These are phyloP conservation scores for Tangara arthus DNA, from an alignment of 2,797 vertebrate species.

Conservation along the genomic window DNA sequence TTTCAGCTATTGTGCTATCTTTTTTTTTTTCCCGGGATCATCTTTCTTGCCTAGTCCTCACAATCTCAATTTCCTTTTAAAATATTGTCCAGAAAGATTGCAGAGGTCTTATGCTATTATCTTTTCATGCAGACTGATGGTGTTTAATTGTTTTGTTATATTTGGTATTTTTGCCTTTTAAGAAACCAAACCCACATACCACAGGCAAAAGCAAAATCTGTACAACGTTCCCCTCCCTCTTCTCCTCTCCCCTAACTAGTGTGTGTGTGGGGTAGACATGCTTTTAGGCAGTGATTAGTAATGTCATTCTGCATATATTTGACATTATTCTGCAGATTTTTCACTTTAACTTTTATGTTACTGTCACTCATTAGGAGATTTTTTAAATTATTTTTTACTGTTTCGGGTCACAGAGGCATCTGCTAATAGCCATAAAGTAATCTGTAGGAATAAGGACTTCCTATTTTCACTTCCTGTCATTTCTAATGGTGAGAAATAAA, in stretches of 20 bases:
- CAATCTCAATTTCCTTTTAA: conserved; percentile 2
- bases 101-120: neutral
- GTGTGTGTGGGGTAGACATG: neutral
- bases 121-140: neutral
- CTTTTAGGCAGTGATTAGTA: conserved; percentile 11
- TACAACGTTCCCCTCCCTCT: accelerated
- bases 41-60: neutral
- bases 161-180: neutral
- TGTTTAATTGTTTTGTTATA: neutral
- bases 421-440: conserved; percentile 37
- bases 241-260: neutral
- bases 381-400: conserved; percentile 20
- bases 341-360: conserved; percentile 36
- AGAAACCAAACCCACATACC: neutral
- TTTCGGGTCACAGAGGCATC: neutral
- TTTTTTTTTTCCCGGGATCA: neutral
- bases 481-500: neutral
- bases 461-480: conserved; percentile 34
- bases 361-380: conserved; percentile 34
- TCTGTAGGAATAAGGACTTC: conserved; percentile 11
- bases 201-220: neutral
- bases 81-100: neutral
- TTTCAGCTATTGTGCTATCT: neutral
- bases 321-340: conserved; percentile 25
- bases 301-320: conserved; percentile 11